Evolutionary conservation across 2,888 invertebrate genomes (phyloP).

Genomic region (Tanytarsus gracilentus): DNA sequence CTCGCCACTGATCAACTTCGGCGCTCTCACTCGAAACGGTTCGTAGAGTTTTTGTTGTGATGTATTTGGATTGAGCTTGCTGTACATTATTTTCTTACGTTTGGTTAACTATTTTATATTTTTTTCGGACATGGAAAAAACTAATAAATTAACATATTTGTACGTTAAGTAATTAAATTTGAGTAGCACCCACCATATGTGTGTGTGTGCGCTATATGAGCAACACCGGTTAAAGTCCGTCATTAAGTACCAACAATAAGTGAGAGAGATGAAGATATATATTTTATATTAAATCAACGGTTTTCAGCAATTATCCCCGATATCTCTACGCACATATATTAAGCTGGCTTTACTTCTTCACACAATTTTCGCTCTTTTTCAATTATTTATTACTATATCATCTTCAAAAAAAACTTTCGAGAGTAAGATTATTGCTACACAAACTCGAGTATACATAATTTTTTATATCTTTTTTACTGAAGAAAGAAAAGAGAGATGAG

Average conservation of each 20-base stretch:
- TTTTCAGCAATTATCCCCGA: no score
- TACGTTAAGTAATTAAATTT: conserved; percentile 1
- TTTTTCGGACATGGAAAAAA: background rate
- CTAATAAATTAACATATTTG: conserved; percentile 25
- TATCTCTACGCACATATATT: no score
- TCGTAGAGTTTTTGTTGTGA: conserved; percentile 24
- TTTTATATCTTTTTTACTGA: background rate
- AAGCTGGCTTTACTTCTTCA: no score
- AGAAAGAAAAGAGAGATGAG: no score
- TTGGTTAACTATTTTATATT: background rate
- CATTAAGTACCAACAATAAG: no score
- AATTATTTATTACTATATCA: background rate
- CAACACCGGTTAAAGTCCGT: background rate
- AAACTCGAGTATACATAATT: background rate
- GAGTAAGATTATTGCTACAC: background rate
- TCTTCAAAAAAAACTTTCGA: background rate
- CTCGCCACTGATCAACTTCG: conserved; percentile 9
- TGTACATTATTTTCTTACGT: background rate
- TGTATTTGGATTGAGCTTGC: conserved; percentile 16
- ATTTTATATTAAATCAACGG: no score
- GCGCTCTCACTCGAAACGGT: conserved; percentile 27
- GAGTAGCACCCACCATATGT: background rate
- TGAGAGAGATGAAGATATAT: no score
- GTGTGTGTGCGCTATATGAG: background rate
- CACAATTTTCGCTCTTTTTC: no score